Percentiles rank a stretch among this genome's conserved stretches.
phyloP scores from a whole-genome alignment of 2,797 vertebrate species.

The Aotus griseimembra region DNA sequence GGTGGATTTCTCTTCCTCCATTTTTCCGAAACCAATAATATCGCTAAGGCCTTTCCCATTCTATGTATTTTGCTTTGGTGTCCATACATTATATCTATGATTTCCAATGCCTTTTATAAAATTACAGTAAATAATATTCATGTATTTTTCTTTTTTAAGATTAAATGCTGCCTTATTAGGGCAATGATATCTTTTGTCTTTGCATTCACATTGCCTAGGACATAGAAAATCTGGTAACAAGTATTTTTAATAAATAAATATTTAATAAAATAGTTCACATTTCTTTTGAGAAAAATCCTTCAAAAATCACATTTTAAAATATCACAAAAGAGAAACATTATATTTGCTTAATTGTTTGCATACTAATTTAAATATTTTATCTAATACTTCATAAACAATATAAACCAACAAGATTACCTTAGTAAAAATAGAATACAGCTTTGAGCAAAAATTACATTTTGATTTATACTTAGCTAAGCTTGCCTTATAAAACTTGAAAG shows the following conservation, averaged over 20 bases:
- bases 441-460: not conserved
- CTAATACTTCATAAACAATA: not conserved
- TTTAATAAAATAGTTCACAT: not conserved
- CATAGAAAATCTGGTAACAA: not conserved
- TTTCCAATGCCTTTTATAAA: not conserved
- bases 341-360: not conserved
- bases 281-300: not conserved
- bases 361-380: conserved; percentile 24
- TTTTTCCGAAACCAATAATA: not conserved
- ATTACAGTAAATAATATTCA: not conserved
- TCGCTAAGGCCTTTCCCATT: not conserved
- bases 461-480: not conserved
- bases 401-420: not conserved
- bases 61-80: not conserved
- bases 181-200: not conserved
- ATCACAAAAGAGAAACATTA: not conserved
- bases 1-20: not conserved
- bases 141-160: not conserved
- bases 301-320: conserved; percentile 3
- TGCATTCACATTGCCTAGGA: not conserved
- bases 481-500: not conserved
- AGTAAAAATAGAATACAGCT: not conserved
- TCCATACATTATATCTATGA: not conserved
- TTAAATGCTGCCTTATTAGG: not conserved
- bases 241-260: not conserved